A percentile compares a stretch with the other conserved stretches of the same genome.
phyloP scores from a whole-genome alignment of 2,888 invertebrate species.

The Drosophila tripunctata region DNA sequence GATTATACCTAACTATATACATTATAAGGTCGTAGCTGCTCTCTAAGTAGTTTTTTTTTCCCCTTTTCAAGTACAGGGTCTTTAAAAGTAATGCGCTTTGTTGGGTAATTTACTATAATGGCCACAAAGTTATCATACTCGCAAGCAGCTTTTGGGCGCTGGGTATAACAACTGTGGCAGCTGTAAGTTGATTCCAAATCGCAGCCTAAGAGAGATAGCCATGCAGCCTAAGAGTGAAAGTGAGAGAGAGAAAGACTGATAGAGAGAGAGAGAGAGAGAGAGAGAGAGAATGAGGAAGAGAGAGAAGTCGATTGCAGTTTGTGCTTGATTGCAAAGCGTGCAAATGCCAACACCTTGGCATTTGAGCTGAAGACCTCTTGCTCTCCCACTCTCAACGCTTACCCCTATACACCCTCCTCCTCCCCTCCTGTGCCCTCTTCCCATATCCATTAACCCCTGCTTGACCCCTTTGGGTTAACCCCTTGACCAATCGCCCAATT shows the following conservation, averaged over 20 bases:
- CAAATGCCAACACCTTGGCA: conserved; percentile 73
- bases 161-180: conserved; percentile 6
- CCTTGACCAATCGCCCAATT: conserved; percentile 55
- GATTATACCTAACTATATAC: too few relatives aligned
- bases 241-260: not conserved
- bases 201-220: not conserved
- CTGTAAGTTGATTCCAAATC: conserved; percentile 8
- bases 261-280: not conserved
- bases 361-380: not conserved
- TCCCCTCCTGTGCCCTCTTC: not conserved
- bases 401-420: not conserved
- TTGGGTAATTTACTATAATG: too few relatives aligned
- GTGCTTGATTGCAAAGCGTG: conserved; percentile 57
- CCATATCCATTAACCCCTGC: not conserved
- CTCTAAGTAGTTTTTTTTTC: too few relatives aligned
- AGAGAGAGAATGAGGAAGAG: not conserved
- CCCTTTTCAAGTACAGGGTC: too few relatives aligned
- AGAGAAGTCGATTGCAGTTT: conserved; percentile 1
- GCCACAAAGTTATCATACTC: not conserved
- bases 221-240: not conserved
- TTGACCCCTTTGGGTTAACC: conserved; percentile 14
- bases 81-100: too few relatives aligned
- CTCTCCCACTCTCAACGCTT: too few relatives aligned
- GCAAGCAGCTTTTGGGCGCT: not conserved
- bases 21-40: too few relatives aligned